Conservation (phyloP, 2,797 vertebrate species). For the Circus cinereus region DNA sequence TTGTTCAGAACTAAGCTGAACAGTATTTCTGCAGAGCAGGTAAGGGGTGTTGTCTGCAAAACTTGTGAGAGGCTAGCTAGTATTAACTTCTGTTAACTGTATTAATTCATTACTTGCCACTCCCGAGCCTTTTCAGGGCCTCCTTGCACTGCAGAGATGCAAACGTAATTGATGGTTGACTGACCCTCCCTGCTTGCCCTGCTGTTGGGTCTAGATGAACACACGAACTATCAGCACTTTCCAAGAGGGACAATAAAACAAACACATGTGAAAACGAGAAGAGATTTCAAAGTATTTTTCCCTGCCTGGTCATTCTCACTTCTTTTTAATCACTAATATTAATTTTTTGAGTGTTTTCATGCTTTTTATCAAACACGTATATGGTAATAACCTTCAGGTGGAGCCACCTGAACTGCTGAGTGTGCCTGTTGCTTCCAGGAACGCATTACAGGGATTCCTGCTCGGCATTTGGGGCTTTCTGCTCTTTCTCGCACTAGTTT, state of each 20-base stretch:
- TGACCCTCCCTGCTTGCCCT: not conserved
- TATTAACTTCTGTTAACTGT: not conserved
- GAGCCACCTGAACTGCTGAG: not conserved
- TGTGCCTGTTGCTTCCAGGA: not conserved
- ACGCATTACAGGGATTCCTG: not conserved
- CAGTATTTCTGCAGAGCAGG: not conserved
- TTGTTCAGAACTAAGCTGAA: not conserved
- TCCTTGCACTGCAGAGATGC: not conserved
- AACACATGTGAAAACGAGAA: accelerated
- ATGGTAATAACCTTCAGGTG: not conserved
- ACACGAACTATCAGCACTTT: accelerated
- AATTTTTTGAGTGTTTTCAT: not conserved
- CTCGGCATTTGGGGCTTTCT: not conserved
- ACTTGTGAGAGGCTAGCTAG: not conserved
- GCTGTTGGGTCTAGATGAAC: not conserved
- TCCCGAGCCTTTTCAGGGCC: not conserved
- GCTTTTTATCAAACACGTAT: not conserved
- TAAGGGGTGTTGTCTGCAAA: not conserved
- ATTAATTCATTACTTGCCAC: not conserved
- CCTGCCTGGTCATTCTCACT: accelerated
- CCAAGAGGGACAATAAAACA: not conserved
- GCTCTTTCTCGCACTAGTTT: not conserved
- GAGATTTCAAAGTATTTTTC: accelerated
- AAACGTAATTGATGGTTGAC: accelerated
- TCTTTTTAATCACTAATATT: not conserved